Base-by-base conservation (phyloP, 2,888 invertebrate genomes). In the Rhyacophila evoluta region DNA sequence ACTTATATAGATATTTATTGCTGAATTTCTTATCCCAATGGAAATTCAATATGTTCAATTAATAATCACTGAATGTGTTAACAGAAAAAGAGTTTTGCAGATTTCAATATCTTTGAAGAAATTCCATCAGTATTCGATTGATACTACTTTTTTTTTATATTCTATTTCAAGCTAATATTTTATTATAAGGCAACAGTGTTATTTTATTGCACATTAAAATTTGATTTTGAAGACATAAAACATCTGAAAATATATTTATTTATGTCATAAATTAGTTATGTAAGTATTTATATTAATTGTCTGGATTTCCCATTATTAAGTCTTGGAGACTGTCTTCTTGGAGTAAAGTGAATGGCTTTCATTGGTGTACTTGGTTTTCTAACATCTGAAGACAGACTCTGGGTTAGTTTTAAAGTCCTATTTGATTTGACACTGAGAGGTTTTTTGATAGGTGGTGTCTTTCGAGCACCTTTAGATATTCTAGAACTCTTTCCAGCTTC, bases 331-430 rank as follows among this genome's bases (percentile, higher is more conserved):
- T 82, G 82, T 86, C 10, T 89, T 88, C 75, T 89, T 87, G 78
- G 89, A 84, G 79, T 89, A 28, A 36, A 74, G 36, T 83, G 89
- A 29, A 89, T 85, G 12, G 88, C 90, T 84, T 87, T 89, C 83
- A 94, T 85, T 0, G 94, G 93, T 0, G 93, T 93, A 83, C 90
- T 89, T 10, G 86, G 86, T 84, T 89, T 90, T 81, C 90, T 91
- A 6, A 86, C 83, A 29, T 89, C 88, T 36, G 85, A 85, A 73
- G 85, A 85, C 28, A 85, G 84, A 10, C 84, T 84, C 8, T 91
- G 90, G 0, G 92, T 88, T 37, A 89, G 86, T 79, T 87, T 88
- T 12, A 92, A 85, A 81, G 87, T 88, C 83, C 91, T 91, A 0
- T 92, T 91, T 2, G 93, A 89, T 82, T 87, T 90, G 2, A 87